These are phyloP conservation scores for Cottus gobio DNA, from an alignment of 2,113 vertebrate genomes.

Conservation along the genomic window DNA sequence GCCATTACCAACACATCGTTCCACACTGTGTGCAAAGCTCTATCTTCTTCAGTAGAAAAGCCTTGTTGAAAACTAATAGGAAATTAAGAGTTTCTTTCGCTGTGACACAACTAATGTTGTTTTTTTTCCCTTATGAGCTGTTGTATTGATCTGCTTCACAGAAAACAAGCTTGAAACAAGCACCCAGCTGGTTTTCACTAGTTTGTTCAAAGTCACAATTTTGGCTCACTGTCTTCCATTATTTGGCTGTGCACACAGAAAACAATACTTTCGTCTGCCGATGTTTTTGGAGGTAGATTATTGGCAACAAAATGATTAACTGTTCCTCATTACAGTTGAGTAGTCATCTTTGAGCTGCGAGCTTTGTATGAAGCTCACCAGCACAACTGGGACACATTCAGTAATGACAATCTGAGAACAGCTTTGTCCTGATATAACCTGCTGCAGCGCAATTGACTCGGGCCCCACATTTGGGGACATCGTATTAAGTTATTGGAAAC, in stretches of 20 bases:
- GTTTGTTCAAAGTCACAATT: conserved; percentile 42
- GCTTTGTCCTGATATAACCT: conserved; percentile 40
- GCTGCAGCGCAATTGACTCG: conserved; percentile 18
- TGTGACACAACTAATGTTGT: background rate
- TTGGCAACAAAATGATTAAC: conserved; percentile 50
- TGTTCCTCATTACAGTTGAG: conserved; percentile 42
- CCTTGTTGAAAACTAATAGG: conserved; percentile 3
- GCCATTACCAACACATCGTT: background rate
- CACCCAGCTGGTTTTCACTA: conserved; percentile 26
- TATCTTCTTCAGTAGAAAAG: background rate
- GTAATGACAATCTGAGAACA: conserved; percentile 14
- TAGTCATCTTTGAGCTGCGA: conserved; percentile 33
- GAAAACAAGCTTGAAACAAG: conserved; percentile 32
- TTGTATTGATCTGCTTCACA: conserved; percentile 20
- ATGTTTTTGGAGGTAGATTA: conserved; percentile 56
- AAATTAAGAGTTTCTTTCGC: conserved; percentile 1
- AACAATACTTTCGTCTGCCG: conserved; percentile 54
- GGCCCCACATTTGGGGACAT: conserved; percentile 20
- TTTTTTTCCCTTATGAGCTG: background rate
- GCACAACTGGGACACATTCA: conserved; percentile 34
- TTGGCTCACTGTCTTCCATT: conserved; percentile 39
- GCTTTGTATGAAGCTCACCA: conserved; percentile 27
- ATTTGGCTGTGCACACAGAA: conserved; percentile 38
- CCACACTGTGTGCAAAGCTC: background rate
- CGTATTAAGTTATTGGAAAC: conserved; percentile 24